Percentiles rank a stretch among this genome's conserved stretches.
These are phyloP conservation scores for Mayetiola destructor DNA, from an alignment of 2,888 invertebrate species.

Conservation along the genomic window DNA sequence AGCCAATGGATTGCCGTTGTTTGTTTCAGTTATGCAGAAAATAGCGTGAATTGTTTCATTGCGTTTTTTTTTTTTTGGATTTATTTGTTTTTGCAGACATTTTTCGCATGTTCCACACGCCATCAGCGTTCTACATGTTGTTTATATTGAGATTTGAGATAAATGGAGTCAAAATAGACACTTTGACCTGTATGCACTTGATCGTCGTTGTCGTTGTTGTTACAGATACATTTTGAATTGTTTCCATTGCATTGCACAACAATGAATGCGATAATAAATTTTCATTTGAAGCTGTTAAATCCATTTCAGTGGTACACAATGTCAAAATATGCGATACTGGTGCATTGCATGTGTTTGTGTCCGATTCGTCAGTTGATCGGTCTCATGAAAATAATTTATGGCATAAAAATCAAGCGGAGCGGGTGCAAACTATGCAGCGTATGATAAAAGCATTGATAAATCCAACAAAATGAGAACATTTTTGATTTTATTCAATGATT, in stretches of 20 bases:
- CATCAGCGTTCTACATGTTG: too few species aligned
- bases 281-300: conserved; percentile 9
- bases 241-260: neutral
- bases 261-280: neutral
- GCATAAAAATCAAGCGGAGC: too few species aligned
- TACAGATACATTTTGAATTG: neutral
- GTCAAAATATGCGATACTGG: neutral
- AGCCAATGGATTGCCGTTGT: too few species aligned
- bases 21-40: too few species aligned
- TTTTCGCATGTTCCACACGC: conserved; percentile 10
- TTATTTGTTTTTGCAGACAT: conserved; percentile 8
- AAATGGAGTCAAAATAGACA: neutral
- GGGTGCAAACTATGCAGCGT: too few species aligned
- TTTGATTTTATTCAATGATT: too few species aligned
- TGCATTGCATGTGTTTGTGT: too few species aligned
- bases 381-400: too few species aligned
- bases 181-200: conserved; percentile 7
- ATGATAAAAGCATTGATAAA: too few species aligned
- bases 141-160: too few species aligned
- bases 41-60: conserved; percentile 5
- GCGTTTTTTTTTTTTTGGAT: conserved; percentile 7
- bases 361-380: too few species aligned
- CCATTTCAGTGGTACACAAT: conserved; percentile 4
- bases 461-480: too few species aligned
- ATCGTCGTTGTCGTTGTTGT: neutral